Percentiles rank a stretch among this genome's conserved stretches.
Evolutionary conservation across 1,140 invertebrate species (phyloP).

Genomic region (Cotesia chilonis): DNA sequence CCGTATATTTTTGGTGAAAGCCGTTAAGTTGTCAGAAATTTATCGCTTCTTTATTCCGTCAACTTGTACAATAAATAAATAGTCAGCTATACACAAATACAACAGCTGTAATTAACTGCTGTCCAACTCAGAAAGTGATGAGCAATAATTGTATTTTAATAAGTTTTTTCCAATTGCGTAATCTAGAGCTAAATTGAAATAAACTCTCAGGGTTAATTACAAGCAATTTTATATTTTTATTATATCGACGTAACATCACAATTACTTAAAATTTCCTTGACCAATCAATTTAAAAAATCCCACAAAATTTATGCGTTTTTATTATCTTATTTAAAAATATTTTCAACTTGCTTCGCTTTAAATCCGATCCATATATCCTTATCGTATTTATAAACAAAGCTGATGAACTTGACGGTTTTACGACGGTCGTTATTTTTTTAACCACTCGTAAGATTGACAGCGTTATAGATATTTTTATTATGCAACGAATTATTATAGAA

Average conservation of each 20-base stretch:
- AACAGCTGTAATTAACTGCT: no score
- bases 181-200: not conserved
- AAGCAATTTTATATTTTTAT: not conserved
- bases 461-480: no score
- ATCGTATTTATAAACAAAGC: not conserved
- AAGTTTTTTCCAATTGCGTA: not conserved
- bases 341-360: no score
- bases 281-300: conserved; percentile 6
- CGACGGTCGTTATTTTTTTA: conserved; percentile 4
- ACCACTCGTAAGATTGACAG: not conserved
- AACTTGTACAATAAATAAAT: no score
- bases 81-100: no score
- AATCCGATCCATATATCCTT: not conserved
- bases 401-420: conserved; percentile 13
- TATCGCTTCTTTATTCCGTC: no score
- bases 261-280: conserved; percentile 13
- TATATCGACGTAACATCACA: conserved; percentile 12
- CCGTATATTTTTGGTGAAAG: no score
- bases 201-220: no score
- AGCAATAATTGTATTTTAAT: conserved; percentile 7
- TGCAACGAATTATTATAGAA: no score
- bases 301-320: not conserved
- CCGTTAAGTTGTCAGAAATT: no score
- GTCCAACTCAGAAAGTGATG: no score
- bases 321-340: no score